Evolutionary conservation across 2,888 invertebrate species (phyloP), one percentile per base, ranked within the genome.

Genomic region (Rhingia campestris): DNA sequence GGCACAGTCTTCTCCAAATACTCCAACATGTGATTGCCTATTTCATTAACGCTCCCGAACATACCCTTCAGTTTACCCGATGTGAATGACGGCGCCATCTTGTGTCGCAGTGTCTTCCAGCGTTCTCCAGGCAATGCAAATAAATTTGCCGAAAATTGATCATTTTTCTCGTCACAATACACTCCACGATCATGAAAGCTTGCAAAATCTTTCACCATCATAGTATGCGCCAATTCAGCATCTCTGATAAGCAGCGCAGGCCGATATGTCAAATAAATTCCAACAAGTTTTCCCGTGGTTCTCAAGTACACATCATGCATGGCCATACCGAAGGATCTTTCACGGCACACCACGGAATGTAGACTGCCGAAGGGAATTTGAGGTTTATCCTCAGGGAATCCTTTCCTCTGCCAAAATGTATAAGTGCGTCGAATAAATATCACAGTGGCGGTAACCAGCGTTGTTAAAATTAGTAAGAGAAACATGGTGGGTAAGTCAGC

Each of bases 151-250:
- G 94, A 93, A 54, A 94, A 87, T 0, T 93, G 94, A 89, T 95
- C 94, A 12, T 93, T 92, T 39, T 92, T 91, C 61, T 91, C 91
- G 77, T 94, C 94, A 49, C 91, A 92, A 87, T 94, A 93, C 53
- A 94, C 92, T 0, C 95, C 95, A 54, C 95, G 93, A 87, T 95
- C 94, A 88, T 93, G 93, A 87, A 95, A 95, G 88, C 94, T 91
- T 14, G 92, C 92, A 86, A 94, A 95, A 88, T 95, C 95, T 88
- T 93, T 93, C 22, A 93, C 92, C 75, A 95, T 88, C 22, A 95
- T 92, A 73, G 93, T 91, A 87, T 94, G 93, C 0, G 93, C 93
- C 75, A 95, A 88, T 37, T 94, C 93, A 6, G 94, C 93, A 89
- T 95, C 94, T 64, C 94, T 92, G 0, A 95, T 91, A 49, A 94